phyloP scores from a whole-genome alignment of 2,113 vertebrate genomes.

The Ceratotherium simum region DNA sequence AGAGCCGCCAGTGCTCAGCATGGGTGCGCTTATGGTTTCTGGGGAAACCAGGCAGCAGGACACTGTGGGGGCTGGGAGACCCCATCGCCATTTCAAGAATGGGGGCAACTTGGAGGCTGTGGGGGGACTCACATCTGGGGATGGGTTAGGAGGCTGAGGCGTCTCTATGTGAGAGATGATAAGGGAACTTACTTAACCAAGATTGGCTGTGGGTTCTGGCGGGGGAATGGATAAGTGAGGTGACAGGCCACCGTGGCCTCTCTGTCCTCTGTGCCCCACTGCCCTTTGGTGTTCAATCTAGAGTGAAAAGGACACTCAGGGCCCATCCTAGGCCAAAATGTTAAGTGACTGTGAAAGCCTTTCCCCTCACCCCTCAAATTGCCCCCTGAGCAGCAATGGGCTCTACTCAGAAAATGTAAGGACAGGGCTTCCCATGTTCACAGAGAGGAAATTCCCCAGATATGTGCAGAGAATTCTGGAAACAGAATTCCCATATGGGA shows the following conservation, averaged over 20 bases:
- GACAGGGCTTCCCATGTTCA: not conserved
- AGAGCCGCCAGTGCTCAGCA: fast-evolving
- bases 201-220: fast-evolving
- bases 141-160: not conserved
- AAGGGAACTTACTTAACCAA: not conserved
- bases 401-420: not conserved
- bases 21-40: not conserved
- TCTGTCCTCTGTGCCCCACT: not conserved
- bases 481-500: not conserved
- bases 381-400: not conserved
- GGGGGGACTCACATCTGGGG: not conserved
- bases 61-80: not conserved
- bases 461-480: not conserved
- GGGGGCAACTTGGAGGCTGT: not conserved
- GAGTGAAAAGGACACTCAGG: not conserved
- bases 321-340: not conserved
- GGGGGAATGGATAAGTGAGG: no score
- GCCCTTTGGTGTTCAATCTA: not conserved
- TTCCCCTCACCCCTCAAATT: not conserved
- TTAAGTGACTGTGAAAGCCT: not conserved
- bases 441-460: not conserved
- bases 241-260: not conserved
- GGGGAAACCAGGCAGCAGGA: not conserved
- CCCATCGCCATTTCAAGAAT: not conserved
- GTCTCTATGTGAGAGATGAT: not conserved